A percentile compares a stretch with the other conserved stretches of the same genome.
Conservation (phyloP, 37 sponge, comb jelly and placozoan species). For the Bolinopsis microptera region DNA sequence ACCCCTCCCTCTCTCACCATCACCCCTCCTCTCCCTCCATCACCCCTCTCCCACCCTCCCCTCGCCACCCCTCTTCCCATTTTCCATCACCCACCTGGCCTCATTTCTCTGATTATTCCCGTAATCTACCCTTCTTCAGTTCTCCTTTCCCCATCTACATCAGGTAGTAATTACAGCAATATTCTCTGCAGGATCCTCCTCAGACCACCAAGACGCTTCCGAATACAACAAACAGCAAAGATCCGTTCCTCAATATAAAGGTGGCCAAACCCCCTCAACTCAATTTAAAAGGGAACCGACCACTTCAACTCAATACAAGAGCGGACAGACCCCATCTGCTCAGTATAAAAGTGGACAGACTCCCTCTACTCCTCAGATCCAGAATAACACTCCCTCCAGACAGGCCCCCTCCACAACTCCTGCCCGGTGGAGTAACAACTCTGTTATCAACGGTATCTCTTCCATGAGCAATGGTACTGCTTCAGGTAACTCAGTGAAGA, state of each 20-base stretch:
- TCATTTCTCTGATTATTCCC: too few species aligned
- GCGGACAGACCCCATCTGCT: neutral
- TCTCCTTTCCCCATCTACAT: too few species aligned
- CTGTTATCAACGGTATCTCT: conserved; percentile 4
- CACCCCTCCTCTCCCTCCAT: too few species aligned
- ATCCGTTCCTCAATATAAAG: neutral
- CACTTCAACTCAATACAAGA: neutral
- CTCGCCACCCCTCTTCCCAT: too few species aligned
- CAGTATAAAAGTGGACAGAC: neutral
- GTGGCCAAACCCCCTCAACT: neutral
- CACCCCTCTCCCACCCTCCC: too few species aligned
- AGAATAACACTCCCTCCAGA: neutral
- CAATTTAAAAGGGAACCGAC: neutral
- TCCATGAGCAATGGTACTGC: neutral
- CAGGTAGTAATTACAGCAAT: too few species aligned
- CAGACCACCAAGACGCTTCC: neutral
- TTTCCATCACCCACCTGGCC: too few species aligned
- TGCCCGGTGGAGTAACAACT: conserved; percentile 30
- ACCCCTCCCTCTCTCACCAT: too few species aligned
- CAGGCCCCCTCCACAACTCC: neutral
- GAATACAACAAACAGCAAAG: neutral
- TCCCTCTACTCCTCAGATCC: neutral
- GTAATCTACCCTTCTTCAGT: too few species aligned
- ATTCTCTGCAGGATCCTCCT: neutral
- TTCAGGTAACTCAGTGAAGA: neutral